These are phyloP conservation scores for Tachysurus fulvidraco DNA, from an alignment of 2,113 vertebrate genomes.

Conservation along the genomic window DNA sequence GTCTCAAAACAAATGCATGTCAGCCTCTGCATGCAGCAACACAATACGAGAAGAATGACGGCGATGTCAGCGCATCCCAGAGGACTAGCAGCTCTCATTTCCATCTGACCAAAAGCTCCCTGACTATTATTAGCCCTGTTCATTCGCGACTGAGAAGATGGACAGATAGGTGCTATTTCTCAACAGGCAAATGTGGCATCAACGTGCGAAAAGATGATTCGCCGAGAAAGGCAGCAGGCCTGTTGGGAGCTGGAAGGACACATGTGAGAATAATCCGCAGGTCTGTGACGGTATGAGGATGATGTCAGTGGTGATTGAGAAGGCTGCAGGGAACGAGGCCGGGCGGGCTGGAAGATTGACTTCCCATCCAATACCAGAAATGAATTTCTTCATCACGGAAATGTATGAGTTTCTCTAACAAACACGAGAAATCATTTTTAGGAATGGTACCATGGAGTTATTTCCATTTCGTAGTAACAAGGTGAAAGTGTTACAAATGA, in stretches of 20 bases:
- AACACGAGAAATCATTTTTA: conserved; percentile 14
- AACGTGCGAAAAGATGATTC: conserved; percentile 40
- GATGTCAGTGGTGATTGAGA: conserved; percentile 44
- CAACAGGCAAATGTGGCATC: conserved; percentile 43
- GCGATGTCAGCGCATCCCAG: not conserved
- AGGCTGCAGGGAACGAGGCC: conserved; percentile 34
- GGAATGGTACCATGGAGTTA: not conserved
- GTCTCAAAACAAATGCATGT: not conserved
- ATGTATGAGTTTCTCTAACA: conserved; percentile 19
- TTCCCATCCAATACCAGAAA: conserved; percentile 27
- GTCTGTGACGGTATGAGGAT: conserved; percentile 42
- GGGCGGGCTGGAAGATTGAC: conserved; percentile 30
- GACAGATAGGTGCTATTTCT: conserved; percentile 56
- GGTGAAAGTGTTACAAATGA: not conserved
- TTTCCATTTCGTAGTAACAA: not conserved
- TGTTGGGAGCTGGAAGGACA: conserved; percentile 28
- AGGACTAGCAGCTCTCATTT: conserved; percentile 21
- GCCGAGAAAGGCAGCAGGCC: conserved; percentile 23
- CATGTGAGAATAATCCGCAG: conserved; percentile 29
- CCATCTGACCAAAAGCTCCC: conserved; percentile 29
- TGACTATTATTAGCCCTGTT: conserved; percentile 48
- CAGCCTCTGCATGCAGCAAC: not conserved
- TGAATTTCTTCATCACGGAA: not conserved
- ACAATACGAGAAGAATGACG: not conserved
- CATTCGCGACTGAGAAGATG: conserved; percentile 51